phyloP scores from a whole-genome alignment of 2,797 vertebrate species.

The Sebastes iracundus region DNA sequence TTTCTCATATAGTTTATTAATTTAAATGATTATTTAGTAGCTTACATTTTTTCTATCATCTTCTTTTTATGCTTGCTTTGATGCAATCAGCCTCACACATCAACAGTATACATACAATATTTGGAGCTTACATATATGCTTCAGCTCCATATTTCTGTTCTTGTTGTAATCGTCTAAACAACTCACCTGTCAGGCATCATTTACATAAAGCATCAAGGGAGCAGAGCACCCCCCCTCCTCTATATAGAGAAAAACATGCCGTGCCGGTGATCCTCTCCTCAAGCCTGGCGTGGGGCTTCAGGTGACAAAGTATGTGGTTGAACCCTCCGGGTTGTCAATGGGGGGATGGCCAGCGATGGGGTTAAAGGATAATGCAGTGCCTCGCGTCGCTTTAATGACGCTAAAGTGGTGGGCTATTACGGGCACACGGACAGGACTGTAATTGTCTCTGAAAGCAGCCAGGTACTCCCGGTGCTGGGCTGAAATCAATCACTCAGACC shows the following conservation, averaged over 20 bases:
- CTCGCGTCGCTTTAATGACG: slow-evolving; percentile 89
- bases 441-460: slow-evolving; percentile 93
- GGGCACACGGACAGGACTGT: slow-evolving; percentile 85
- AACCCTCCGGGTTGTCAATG: slow-evolving; percentile 82
- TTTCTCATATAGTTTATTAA: background rate
- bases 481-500: slow-evolving; percentile 90
- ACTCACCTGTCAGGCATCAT: slow-evolving; percentile 71
- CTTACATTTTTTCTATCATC: background rate
- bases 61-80: background rate
- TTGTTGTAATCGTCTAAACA: slow-evolving; percentile 51
- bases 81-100: slow-evolving; percentile 5
- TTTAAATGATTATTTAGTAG: background rate
- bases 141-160: slow-evolving; percentile 33
- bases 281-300: slow-evolving; percentile 65
- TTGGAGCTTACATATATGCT: slow-evolving; percentile 11
- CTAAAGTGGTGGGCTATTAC: slow-evolving; percentile 87
- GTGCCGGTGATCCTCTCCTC: slow-evolving; percentile 59
- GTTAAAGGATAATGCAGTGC: slow-evolving; percentile 90
- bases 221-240: slow-evolving; percentile 10
- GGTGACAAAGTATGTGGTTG: slow-evolving; percentile 83
- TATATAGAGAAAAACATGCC: slow-evolving; percentile 16
- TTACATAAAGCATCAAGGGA: slow-evolving; percentile 67
- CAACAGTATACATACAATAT: background rate
- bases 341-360: slow-evolving; percentile 84
- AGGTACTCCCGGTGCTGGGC: slow-evolving; percentile 87